phyloP scores from a whole-genome alignment of 1,140 invertebrate species.

The Bombyx mori region ASM3026992v2 NC_085118.1:8032001-8032500 shows the following conservation, averaged over 20 bases:
- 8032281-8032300: conserved; percentile 9
- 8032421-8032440: conserved; percentile 43
- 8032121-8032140: too few relatives aligned
- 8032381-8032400: conserved; percentile 7
- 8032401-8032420: conserved; percentile 11
- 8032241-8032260: conserved; percentile 16
- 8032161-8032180: too few relatives aligned
- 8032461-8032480: conserved; percentile 48
- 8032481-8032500: conserved; percentile 31
- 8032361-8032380: not conserved
- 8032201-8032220: too few relatives aligned
- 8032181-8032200: too few relatives aligned
- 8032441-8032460: conserved; percentile 50
- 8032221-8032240: not conserved
- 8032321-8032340: conserved; percentile 12
- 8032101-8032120: too few relatives aligned
- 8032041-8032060: too few relatives aligned
- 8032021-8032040: too few relatives aligned
- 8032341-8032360: conserved; percentile 9
- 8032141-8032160: too few relatives aligned
- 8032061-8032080: too few relatives aligned
- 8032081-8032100: too few relatives aligned
- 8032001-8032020: too few relatives aligned
- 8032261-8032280: conserved; percentile 15
- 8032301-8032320: conserved; percentile 9